Evolutionary conservation across 2,888 invertebrate genomes (phyloP).

Genomic region (Yponomeuta plumbellus): DNA sequence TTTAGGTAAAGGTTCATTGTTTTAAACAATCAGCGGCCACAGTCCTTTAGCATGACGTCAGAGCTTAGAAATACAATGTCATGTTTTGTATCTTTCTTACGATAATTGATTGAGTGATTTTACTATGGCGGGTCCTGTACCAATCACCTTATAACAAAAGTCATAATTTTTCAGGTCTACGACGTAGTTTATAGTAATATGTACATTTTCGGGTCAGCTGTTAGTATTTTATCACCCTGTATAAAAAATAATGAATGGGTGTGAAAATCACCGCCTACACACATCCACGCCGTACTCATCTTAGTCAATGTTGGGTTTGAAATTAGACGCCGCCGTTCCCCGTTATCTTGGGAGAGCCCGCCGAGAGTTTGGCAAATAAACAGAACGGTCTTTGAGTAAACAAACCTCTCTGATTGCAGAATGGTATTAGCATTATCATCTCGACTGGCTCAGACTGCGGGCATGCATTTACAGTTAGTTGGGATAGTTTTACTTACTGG

Average conservation of each 20-base stretch:
- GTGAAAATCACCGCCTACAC: neutral
- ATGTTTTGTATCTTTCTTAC: too few relatives aligned
- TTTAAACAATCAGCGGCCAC: too few relatives aligned
- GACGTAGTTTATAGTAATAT: too few relatives aligned
- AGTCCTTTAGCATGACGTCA: too few relatives aligned
- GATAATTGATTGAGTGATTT: too few relatives aligned
- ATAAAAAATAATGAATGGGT: neutral
- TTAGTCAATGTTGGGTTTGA: constrained; percentile 57
- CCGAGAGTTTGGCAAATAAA: constrained; percentile 65
- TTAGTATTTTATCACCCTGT: too few relatives aligned
- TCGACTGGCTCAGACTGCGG: neutral
- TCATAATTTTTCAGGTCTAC: too few relatives aligned
- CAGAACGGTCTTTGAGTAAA: constrained; percentile 54
- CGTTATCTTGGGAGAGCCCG: constrained; percentile 31
- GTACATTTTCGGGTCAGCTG: too few relatives aligned
- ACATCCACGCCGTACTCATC: constrained; percentile 18
- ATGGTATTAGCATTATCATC: constrained; percentile 25
- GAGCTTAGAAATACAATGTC: too few relatives aligned
- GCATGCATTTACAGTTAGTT: constrained; percentile 4
- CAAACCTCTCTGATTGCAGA: constrained; percentile 47
- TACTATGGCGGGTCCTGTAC: too few relatives aligned
- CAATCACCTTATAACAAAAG: too few relatives aligned
- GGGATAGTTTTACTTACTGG: neutral
- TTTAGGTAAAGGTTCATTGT: too few relatives aligned
- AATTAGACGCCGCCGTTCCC: constrained; percentile 51